Base-by-base conservation (phyloP, 2,113 vertebrate genomes). In the Tichodroma muraria region DNA sequence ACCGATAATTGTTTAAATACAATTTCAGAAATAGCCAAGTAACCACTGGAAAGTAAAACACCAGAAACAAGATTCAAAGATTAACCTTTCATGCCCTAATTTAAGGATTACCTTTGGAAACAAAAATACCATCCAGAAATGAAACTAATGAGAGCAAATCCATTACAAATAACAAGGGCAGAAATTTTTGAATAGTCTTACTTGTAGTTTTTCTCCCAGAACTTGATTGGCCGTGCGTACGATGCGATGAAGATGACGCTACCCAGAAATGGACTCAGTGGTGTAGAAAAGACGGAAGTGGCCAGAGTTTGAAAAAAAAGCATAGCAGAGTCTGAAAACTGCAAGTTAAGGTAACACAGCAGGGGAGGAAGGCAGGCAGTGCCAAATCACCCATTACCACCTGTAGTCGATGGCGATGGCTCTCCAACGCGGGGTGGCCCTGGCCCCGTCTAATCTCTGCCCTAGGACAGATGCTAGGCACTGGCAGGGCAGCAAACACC, bases 131-230 rank as follows among this genome's bases (percentile, higher is more conserved):
- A 73, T n/a, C 33, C 76, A 91, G 64, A 86, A 83, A 53, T 42
- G 0, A 75, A 80, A 80, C 10, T 50, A 79, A 47, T 18, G 28
- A 82, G 33, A 87, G 11, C 7, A 89, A 82, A 91, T 40, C 9
- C 37, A 65, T 79, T 50, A 78, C 18, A 72, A 95, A 71, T 11
- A 90, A 57, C 30, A 84, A 44, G 5, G 25, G 6, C 9, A 87
- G 42, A 83, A 61, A 59, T 84, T 20, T 87, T 54, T 66, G 18
- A 80, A 80, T 30, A 78, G 19, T 80, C 99, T 99, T 98, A 99
- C 99, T 99, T 99, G 98, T 99, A 99, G 96, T 98, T 99, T 85
- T 99, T 98, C 96, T 99, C 99, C 99, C 99, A 99, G 98, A 99
- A 99, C 95, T 98, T 99, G 92, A 99, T 88, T 3, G 99, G 99